Percentiles rank a stretch among this genome's conserved stretches.
These are phyloP conservation scores for Crocodylus rhombifer DNA, from an alignment of 2,797 vertebrate genomes.

Conservation along the genomic window DNA sequence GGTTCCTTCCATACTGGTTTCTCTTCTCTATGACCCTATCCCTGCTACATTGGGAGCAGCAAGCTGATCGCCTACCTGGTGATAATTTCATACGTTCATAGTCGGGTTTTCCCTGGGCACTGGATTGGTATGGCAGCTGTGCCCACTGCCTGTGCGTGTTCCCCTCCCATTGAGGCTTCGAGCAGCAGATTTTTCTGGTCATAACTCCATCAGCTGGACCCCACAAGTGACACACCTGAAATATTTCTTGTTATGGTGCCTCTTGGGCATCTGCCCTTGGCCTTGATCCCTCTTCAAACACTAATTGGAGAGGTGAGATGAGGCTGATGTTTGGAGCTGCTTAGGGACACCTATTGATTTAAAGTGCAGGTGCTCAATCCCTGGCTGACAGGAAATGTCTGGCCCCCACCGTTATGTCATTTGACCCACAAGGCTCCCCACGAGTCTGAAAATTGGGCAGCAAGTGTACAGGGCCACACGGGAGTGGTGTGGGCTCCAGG, in stretches of 20 bases:
- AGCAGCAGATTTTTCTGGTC: background rate
- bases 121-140: background rate
- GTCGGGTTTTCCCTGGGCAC: background rate
- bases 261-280: background rate
- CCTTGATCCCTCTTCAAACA: background rate
- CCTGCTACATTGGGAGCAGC: background rate
- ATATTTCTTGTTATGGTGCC: rapidly evolving
- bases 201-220: background rate
- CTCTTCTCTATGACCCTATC: background rate
- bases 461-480: too few relatives aligned
- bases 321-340: background rate
- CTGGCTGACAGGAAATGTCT: too few relatives aligned
- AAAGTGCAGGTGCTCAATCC: too few relatives aligned
- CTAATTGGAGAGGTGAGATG: background rate
- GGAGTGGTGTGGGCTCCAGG: too few relatives aligned
- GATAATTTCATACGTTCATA: background rate
- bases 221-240: rapidly evolving
- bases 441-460: too few relatives aligned
- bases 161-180: background rate
- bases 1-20: background rate
- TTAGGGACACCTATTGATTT: too few relatives aligned
- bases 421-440: too few relatives aligned
- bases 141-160: background rate
- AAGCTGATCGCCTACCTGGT: background rate
- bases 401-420: too few relatives aligned